Base-by-base conservation (phyloP, 2,888 invertebrate genomes). In the Mythimna impura region DNA sequence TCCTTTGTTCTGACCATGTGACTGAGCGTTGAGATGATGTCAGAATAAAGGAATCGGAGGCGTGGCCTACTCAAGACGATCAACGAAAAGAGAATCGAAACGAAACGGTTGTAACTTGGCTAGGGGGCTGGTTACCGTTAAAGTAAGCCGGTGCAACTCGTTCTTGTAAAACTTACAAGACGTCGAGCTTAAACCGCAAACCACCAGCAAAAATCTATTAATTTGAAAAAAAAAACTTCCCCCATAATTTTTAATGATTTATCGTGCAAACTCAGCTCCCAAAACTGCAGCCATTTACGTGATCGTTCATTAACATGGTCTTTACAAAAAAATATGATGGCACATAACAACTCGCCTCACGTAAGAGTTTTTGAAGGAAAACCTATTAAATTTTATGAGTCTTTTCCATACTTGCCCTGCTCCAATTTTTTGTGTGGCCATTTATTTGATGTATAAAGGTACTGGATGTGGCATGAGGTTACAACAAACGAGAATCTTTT, bases 341-440 rank as follows among this genome's bases (percentile, higher is more conserved):
- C 85, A 90, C 90, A 92, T 94, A 92, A 86, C 91, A 88, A 95
- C 86, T 87, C 95, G 77, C 55, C 89, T 91, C 95, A 95, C 94
- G 95, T 94, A 93, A 92, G 91, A 91, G 85, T 94, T 95, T 94
- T 94, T 94, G 93, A 90, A 92, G 95, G 94, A 94, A 95, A 95
- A 91, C 94, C 93, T 95, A 95, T 95, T 94, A 95, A 96, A 94
- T 95, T 96, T 96, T 95, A 95, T 93, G 95, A 90, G 89, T 91
- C 93, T 95, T 95, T 94, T 94, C 95, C 95, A 95, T 95, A 95
- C 94, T 89, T 89, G 94, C 89, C 88, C 89, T 95, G 95, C 95
- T 95, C 96, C 95, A 96, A 94, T 95, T 96, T 95, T 95, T 95
- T 90, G 90, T 89, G 85, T 88, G 86, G 89, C 74, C 68, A 57